Evolutionary conservation across 35 echinoderm and acorn worm genomes (phyloP), one percentile per base, ranked within the genome.

Genomic region (Patiria miniata): DNA sequence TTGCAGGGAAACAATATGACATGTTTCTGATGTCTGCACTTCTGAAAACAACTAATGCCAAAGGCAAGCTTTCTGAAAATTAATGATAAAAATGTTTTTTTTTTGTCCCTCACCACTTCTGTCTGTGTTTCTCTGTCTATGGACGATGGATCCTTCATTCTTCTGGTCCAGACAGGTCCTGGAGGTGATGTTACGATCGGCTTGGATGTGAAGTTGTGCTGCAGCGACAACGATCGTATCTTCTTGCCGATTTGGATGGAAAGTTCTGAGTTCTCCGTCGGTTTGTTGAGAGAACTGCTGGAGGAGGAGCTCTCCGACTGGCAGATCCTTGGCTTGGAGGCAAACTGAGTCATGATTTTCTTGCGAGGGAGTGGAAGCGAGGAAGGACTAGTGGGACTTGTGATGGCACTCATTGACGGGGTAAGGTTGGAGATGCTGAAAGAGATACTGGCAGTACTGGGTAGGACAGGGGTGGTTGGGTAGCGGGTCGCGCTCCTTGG

Each of bases 261-360:
- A 42, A 73, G 65, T 73, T 73, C 65, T 4, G 30, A 32, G 26
- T 10, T 34, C 26, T 73, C 65, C 29, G 30, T 30, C 2, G 23
- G 23, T 34, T 73, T 73, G 15, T 73, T 73, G 1, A 73, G 65
- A 30, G 57, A 60, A n/a, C 57, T 26, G 57, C 28, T 60, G 4
- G 65, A 30, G 26, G 65, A 73, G 22, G 65, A 73, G 26, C 65
- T 73, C 65, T 73, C 65, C 34, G 65, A 73, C 26, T 32, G 65
- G 30, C 44, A 81, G 1, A 23, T 36, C 44, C 52, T 73, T 14
- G 81, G 93, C 61, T 95, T 95, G 30, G 93, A 89, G 15, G 79
- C 44, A 21, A 92, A 87, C 82, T 95, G 87, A 32, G 93, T 95
- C 50, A 86, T 85, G 47, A 95, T 95, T 57, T 95, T 91, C 52